Evolutionary conservation across 2,797 vertebrate species (phyloP).

Genomic region (Microcaecilia unicolor): DNA sequence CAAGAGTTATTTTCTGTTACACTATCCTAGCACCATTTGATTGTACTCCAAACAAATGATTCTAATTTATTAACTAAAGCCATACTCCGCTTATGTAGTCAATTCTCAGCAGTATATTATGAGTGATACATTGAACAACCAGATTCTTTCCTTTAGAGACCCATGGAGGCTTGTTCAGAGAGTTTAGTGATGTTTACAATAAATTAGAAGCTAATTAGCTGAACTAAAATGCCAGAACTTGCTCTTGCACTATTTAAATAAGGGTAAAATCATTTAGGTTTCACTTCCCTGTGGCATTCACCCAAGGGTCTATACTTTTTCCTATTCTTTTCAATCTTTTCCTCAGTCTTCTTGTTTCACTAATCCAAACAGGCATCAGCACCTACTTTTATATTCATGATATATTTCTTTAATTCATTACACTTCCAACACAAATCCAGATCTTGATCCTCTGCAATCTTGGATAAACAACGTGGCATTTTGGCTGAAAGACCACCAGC

Average conservation of each 20-base stretch:
- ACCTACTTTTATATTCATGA: too few relatives aligned
- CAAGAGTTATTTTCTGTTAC: neutral
- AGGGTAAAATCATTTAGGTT: constrained; percentile 1
- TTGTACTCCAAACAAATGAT: constrained; percentile 4
- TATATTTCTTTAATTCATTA: too few relatives aligned
- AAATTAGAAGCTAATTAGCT: constrained; percentile 54
- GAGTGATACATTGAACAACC: constrained; percentile 42
- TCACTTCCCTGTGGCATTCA: too few relatives aligned
- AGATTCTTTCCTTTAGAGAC: constrained; percentile 43
- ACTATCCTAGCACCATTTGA: constrained; percentile 2
- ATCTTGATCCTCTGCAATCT: too few relatives aligned
- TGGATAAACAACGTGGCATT: too few relatives aligned
- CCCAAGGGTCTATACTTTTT: too few relatives aligned
- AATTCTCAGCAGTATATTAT: constrained; percentile 34
- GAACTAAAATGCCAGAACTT: constrained; percentile 46
- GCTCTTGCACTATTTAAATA: constrained; percentile 43
- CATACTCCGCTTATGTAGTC: constrained; percentile 14
- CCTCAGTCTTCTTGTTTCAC: too few relatives aligned
- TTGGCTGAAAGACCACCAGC: too few relatives aligned
- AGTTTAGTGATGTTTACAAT: constrained; percentile 48
- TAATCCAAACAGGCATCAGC: too few relatives aligned
- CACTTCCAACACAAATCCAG: too few relatives aligned
- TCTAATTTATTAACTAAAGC: constrained; percentile 15
- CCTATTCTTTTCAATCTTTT: too few relatives aligned
- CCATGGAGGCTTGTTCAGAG: constrained; percentile 27